Conservation (phyloP, 1,140 invertebrate genomes). For the Zaprionus nigranus region DNA sequence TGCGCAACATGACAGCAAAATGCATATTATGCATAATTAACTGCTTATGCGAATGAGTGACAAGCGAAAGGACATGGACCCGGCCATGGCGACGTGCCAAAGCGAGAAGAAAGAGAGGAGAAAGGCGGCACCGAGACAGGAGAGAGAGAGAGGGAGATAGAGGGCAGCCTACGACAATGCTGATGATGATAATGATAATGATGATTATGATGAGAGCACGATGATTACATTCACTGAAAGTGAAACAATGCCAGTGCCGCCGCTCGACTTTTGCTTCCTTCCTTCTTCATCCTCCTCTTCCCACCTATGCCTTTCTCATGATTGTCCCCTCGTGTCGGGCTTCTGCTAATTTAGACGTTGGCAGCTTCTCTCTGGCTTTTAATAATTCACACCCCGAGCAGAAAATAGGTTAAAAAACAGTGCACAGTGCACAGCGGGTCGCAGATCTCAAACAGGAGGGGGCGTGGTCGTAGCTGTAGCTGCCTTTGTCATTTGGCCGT, state of each 20-base stretch:
- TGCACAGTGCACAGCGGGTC: constrained; percentile 26
- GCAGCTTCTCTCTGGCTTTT: constrained; percentile 63
- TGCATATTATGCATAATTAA: constrained; percentile 83
- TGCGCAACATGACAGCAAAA: constrained; percentile 80
- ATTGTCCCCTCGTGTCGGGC: constrained; percentile 37
- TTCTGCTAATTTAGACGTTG: constrained; percentile 75
- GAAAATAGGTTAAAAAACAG: constrained; percentile 74
- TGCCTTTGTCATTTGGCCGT: constrained; percentile 64
- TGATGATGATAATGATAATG: constrained; percentile 49
- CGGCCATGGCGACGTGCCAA: constrained; percentile 36
- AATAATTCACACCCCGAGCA: constrained; percentile 78
- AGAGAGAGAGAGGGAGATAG: not conserved
- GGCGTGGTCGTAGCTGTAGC: constrained; percentile 31
- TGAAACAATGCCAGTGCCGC: constrained; percentile 62
- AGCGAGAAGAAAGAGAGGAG: constrained; percentile 6
- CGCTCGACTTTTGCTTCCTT: not conserved
- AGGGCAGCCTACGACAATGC: constrained; percentile 55
- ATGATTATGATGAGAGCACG: constrained; percentile 33
- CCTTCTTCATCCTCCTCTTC: not conserved
- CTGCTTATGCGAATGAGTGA: constrained; percentile 83
- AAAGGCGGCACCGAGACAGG: not conserved
- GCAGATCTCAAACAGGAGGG: constrained; percentile 18
- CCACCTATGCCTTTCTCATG: constrained; percentile 4
- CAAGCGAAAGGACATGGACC: constrained; percentile 73
- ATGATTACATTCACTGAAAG: constrained; percentile 74